Evolutionary conservation across 2,888 invertebrate species (phyloP).

Genomic region (Drosophila mimetica): DNA sequence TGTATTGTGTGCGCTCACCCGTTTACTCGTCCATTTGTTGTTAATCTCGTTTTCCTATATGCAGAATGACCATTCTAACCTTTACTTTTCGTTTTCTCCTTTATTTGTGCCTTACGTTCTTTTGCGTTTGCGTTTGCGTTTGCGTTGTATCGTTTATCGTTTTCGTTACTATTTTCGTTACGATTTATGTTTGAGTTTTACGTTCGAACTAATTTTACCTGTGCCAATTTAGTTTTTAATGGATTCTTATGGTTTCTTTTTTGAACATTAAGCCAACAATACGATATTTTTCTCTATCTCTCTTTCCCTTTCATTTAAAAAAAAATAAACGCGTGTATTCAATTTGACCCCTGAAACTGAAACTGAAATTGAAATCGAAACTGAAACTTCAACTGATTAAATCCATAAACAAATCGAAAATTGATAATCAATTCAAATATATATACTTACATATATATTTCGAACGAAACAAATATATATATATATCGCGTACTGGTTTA

Average conservation of each 20-base stretch:
- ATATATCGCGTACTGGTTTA: conserved; percentile 36
- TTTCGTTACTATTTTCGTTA: conserved; percentile 6
- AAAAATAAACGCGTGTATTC: conserved; percentile 37
- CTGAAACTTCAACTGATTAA: conserved; percentile 35
- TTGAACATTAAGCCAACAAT: conserved; percentile 78
- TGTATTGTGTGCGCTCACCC: conserved; percentile 43
- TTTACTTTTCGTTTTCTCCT: conserved; percentile 13
- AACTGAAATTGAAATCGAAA: conserved; percentile 39
- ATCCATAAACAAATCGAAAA: conserved; percentile 23
- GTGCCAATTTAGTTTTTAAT: conserved; percentile 43
- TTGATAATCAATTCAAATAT: conserved; percentile 23
- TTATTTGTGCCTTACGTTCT: conserved; percentile 5
- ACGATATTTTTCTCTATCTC: conserved; percentile 79
- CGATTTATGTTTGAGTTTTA: conserved; percentile 9
- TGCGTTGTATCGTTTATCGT: neutral
- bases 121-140: neutral
- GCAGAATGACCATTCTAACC: conserved; percentile 37
- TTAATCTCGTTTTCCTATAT: conserved; percentile 31
- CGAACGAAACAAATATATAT: conserved; percentile 25
- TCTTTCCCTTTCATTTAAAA: conserved; percentile 75
- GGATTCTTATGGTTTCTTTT: conserved; percentile 63
- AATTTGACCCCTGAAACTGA: conserved; percentile 43
- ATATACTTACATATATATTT: conserved; percentile 27
- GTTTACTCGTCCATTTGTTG: conserved; percentile 34
- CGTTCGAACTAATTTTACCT: conserved; percentile 33